Evolutionary conservation across 2,797 vertebrate species (phyloP).

Genomic region (Onychomys leucogaster): DNA sequence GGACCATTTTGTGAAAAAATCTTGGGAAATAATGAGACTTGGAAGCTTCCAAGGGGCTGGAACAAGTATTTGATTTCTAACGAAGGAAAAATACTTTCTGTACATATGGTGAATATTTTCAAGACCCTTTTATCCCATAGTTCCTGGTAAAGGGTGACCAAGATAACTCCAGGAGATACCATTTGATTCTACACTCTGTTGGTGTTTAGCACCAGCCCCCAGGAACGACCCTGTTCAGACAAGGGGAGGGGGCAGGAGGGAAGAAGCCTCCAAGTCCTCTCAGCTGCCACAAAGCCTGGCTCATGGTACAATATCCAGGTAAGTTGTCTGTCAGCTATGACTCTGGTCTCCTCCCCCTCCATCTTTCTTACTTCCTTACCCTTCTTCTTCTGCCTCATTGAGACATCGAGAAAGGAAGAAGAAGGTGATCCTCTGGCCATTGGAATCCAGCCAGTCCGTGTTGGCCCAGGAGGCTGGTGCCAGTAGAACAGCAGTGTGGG

Average conservation of each 20-base stretch:
- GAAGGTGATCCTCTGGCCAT: background rate
- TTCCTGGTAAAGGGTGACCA: background rate
- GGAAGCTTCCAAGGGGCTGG: background rate
- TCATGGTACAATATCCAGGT: background rate
- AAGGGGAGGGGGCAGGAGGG: background rate
- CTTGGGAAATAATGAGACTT: slow-evolving; percentile 26
- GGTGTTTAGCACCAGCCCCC: background rate
- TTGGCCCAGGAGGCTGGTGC: background rate
- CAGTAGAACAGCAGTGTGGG: fast-evolving
- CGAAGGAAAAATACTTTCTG: background rate
- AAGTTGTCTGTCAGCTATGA: background rate
- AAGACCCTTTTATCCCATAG: background rate
- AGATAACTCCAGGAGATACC: background rate
- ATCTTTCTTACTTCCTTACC: background rate
- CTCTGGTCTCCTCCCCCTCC: background rate
- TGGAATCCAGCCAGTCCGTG: too few species aligned
- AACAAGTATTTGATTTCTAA: slow-evolving; percentile 25
- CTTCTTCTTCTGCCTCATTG: fast-evolving
- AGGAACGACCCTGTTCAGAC: background rate
- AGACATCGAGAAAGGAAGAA: background rate
- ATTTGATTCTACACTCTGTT: background rate
- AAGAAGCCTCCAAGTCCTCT: background rate
- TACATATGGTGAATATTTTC: background rate
- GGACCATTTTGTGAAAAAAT: background rate
- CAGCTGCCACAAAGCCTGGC: background rate